phyloP scores from a whole-genome alignment of 2,797 vertebrate genomes.

The Eidolon dupreanum region DNA sequence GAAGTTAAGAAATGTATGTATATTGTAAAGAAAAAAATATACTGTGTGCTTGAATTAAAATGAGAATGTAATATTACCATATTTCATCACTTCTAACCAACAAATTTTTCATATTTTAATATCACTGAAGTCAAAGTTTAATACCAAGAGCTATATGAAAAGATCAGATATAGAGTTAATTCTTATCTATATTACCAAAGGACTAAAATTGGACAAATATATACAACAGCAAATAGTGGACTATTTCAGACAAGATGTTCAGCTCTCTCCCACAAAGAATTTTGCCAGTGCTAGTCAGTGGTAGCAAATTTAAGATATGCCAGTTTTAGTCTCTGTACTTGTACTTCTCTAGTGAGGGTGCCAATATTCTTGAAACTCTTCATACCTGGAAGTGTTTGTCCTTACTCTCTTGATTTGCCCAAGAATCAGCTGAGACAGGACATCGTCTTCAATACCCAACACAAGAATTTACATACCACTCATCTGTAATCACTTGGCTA shows the following conservation, averaged over 20 bases:
- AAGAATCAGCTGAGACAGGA: background rate
- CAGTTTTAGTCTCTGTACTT: background rate
- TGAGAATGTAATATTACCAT: background rate
- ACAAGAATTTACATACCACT: background rate
- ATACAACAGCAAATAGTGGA: background rate
- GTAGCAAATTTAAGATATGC: background rate
- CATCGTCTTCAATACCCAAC: background rate
- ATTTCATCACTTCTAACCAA: background rate
- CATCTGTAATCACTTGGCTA: background rate
- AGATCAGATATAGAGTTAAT: background rate
- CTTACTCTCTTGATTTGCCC: background rate
- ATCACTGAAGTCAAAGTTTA: conserved; percentile 3
- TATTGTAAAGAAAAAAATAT: conserved; percentile 41
- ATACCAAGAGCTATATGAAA: background rate
- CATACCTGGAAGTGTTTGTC: background rate
- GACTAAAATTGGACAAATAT: background rate
- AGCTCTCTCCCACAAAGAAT: background rate
- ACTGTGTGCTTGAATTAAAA: background rate
- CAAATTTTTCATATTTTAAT: background rate
- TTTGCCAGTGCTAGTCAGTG: background rate
- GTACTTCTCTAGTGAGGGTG: background rate
- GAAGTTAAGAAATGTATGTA: background rate
- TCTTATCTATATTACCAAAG: background rate
- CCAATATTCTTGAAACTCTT: background rate
- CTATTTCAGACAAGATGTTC: background rate